Evolutionary conservation across 1,140 invertebrate genomes (phyloP), one percentile per base, ranked within the genome.

Genomic region (Hormaphis cornu): DNA sequence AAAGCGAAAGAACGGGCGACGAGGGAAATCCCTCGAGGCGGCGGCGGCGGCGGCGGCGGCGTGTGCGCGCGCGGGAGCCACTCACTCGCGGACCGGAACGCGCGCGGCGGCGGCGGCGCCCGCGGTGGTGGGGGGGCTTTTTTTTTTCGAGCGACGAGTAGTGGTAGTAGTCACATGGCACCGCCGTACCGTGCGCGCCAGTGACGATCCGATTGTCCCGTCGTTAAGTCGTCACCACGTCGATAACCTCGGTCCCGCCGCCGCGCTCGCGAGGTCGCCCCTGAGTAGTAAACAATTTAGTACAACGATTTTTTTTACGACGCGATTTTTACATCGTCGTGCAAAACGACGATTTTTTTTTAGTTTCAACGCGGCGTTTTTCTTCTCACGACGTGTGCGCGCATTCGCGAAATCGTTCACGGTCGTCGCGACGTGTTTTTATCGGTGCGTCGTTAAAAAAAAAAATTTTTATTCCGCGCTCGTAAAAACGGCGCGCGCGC

Each of bases 191-290:
- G 59, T 46, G 59, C 42, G 59, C 42, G 59, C 42, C 59, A 63
- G 59, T 63, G 59, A 63, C 59, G 59, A 63, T 63, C 59, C 33
- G 59, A 63, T 63, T 63, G 59, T 63, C 59, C 59, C 59, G 59
- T 48, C 59, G 59, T 63, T 63, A 63, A 63, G 59, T 63, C 59
- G 59, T 63, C 59, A 63, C 48, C 28, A 63, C 37, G 14, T n/a
- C 42, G 26, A 28, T 18, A 63, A 63, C 28, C 59, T 14, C 26
- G 6, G 16, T n/a, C 12, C 6, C 42, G 42, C 42, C 16, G 18
- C 42, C 18, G 12, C 4, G 16, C 42, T 46, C 42, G 42, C 18
- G 12, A n/a, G n/a, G n/a, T n/a, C n/a, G n/a, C n/a, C n/a, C n/a
- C n/a, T n/a, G n/a, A n/a, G n/a, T n/a, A n/a, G n/a, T n/a, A n/a